Conservation (phyloP, 2,797 vertebrate species). For the Clarias pachynema region DNA sequence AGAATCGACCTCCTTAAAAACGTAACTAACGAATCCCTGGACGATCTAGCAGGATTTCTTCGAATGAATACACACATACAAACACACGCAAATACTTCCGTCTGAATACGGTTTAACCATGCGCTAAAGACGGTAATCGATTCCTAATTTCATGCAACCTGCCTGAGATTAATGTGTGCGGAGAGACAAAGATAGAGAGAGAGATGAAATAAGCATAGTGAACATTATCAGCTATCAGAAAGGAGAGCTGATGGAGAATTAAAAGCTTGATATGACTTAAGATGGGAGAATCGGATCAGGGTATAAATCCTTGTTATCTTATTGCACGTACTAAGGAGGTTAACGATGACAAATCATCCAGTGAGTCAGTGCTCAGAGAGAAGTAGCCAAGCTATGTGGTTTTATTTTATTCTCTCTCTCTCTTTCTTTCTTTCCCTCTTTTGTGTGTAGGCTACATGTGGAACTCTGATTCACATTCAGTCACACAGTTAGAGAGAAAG, state of each 20-base stretch:
- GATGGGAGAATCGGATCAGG: conserved; percentile 20
- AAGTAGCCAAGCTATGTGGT: background rate
- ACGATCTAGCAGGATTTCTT: conserved; percentile 52
- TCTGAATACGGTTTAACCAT: conserved; percentile 75
- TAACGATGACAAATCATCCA: conserved; percentile 28
- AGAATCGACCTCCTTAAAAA: background rate
- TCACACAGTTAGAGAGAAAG: background rate
- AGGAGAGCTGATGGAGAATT: conserved; percentile 24
- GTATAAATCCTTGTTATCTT: conserved; percentile 35
- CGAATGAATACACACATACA: conserved; percentile 65
- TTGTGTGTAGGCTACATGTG: conserved; percentile 10
- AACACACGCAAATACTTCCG: conserved; percentile 42
- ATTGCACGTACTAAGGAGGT: conserved; percentile 8
- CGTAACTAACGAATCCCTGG: background rate
- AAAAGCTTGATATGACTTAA: conserved; percentile 26
- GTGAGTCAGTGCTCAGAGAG: background rate
- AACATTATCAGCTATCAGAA: conserved; percentile 36
- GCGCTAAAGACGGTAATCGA: conserved; percentile 77
- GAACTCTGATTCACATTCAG: background rate
- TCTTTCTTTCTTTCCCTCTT: too few relatives aligned
- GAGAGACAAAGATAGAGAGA: conserved; percentile 26
- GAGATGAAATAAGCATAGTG: background rate
- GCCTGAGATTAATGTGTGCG: conserved; percentile 73
- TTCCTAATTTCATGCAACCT: conserved; percentile 83
- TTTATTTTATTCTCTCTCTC: too few relatives aligned